Conservation (phyloP, 2,888 invertebrate genomes). For the Heteropelma amictum region DNA sequence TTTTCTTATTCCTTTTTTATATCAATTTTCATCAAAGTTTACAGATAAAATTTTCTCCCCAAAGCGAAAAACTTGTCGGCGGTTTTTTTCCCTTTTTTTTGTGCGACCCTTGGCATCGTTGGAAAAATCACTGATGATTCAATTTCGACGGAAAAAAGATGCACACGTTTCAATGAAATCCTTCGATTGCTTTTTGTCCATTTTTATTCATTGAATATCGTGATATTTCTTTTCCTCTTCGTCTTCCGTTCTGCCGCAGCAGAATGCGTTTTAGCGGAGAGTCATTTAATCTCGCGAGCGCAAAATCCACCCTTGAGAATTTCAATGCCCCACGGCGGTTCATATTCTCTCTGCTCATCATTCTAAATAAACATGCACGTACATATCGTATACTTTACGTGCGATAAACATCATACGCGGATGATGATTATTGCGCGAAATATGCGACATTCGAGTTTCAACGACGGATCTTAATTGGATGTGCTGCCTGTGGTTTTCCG, state of each 20-base stretch:
- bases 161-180: too few relatives aligned
- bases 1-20: not conserved
- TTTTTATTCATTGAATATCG: too few relatives aligned
- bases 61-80: not conserved
- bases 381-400: not conserved
- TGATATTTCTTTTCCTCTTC: slow-evolving; percentile 17
- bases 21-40: slow-evolving; percentile 26
- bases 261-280: slow-evolving; percentile 38
- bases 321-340: slow-evolving; percentile 44
- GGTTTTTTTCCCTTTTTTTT: not conserved
- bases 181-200: too few relatives aligned
- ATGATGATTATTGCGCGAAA: slow-evolving; percentile 25
- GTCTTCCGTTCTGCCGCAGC: slow-evolving; percentile 26
- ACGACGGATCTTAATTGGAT: slow-evolving; percentile 52
- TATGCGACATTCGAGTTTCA: slow-evolving; percentile 43
- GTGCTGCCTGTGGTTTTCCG: slow-evolving; percentile 40
- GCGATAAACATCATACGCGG: not conserved
- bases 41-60: slow-evolving; percentile 10
- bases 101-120: not conserved
- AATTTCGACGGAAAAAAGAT: too few relatives aligned
- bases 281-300: slow-evolving; percentile 38
- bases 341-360: slow-evolving; percentile 13
- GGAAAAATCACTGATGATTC: too few relatives aligned
- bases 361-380: not conserved
- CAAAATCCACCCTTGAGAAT: slow-evolving; percentile 47